phyloP scores from a whole-genome alignment of 2,113 vertebrate genomes.

The Atlantisia rogersi region DNA sequence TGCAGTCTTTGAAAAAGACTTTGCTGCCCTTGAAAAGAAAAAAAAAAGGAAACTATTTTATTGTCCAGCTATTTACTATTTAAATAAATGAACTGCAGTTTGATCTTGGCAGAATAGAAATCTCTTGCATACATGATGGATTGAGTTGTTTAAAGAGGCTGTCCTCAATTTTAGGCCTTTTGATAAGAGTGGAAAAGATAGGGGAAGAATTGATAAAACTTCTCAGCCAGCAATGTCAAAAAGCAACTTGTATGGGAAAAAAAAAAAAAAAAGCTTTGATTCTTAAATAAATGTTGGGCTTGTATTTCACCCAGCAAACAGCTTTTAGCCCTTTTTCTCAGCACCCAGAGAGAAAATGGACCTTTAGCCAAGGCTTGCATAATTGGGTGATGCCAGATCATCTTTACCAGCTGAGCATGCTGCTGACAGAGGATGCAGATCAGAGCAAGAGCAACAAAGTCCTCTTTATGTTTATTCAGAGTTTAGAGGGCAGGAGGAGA shows the following conservation, averaged over 20 bases:
- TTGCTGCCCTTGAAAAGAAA: background rate
- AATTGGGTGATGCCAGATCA: background rate
- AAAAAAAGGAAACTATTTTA: background rate
- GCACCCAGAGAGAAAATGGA: background rate
- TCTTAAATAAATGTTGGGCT: background rate
- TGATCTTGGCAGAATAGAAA: background rate
- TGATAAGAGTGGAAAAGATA: background rate
- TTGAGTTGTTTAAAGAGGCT: background rate
- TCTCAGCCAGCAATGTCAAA: background rate
- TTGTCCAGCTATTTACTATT: background rate
- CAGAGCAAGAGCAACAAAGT: background rate
- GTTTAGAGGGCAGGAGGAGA: background rate
- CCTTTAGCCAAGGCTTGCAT: background rate
- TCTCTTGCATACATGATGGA: background rate
- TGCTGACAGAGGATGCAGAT: background rate
- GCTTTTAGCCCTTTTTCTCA: background rate
- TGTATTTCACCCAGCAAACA: background rate
- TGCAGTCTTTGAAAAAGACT: background rate
- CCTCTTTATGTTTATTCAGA: background rate
- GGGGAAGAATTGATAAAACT: background rate
- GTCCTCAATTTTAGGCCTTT: background rate
- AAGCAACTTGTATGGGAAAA: background rate
- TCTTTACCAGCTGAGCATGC: rapidly evolving
- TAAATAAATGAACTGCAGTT: background rate
- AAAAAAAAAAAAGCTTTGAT: background rate